phyloP scores from a whole-genome alignment of 2,888 invertebrate species.

The Antheraea yamamai region DNA sequence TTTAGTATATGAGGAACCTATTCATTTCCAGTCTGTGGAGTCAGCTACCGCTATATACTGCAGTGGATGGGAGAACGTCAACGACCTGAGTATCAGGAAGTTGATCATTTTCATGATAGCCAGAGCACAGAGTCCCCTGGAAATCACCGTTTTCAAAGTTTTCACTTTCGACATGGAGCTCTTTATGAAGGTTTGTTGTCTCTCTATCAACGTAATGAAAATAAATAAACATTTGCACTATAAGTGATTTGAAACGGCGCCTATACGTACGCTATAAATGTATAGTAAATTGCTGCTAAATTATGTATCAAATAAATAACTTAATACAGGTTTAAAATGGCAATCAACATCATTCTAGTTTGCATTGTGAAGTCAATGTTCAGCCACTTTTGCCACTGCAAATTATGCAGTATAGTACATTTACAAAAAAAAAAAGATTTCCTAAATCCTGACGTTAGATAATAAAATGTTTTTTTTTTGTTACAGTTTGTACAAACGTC shows the following conservation, averaged over 20 bases:
- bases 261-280: no score
- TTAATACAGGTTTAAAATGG: no score
- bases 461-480: conserved; percentile 22
- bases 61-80: conserved; percentile 56
- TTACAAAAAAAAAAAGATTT: not conserved
- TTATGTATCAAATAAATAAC: no score
- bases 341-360: no score
- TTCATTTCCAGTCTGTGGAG: conserved; percentile 40
- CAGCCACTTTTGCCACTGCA: no score
- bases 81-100: conserved; percentile 35
- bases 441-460: not conserved
- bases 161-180: conserved; percentile 58
- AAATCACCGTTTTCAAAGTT: conserved; percentile 53
- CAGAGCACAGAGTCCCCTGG: conserved; percentile 44
- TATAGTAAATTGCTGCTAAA: no score
- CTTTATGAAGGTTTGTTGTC: conserved; percentile 51
- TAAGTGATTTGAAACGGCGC: no score
- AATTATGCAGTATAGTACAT: no score
- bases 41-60: conserved; percentile 51
- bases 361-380: no score
- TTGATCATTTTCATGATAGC: conserved; percentile 53
- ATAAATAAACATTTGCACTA: no score
- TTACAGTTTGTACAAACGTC: conserved; percentile 60
- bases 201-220: not conserved
- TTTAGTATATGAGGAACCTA: conserved; percentile 34